These are phyloP conservation scores for Rhabditoides inermis DNA, from an alignment of 2,888 invertebrate genomes.

Conservation along the genomic window DNA sequence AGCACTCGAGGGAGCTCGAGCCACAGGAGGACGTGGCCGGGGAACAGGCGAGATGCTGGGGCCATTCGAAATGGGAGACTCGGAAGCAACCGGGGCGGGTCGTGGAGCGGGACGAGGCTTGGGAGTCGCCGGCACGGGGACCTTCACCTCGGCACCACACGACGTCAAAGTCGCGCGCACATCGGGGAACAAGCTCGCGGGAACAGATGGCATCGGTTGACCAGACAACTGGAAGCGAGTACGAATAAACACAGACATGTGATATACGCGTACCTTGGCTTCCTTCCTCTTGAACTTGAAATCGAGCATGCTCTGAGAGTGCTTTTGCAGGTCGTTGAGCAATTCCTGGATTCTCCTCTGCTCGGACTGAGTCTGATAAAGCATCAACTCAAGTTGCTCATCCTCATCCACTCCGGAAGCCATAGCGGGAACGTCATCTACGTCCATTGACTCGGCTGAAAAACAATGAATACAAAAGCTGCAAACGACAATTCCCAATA, in stretches of 20 bases:
- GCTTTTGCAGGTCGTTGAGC: constrained; percentile 19
- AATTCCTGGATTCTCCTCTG: constrained; percentile 20
- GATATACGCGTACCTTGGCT: constrained; percentile 30
- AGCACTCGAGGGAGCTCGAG: neutral
- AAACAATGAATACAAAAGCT: too few species aligned
- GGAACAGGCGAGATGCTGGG: constrained; percentile 1
- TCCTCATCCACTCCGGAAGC: constrained; percentile 15
- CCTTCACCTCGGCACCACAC: constrained; percentile 8
- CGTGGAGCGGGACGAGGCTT: too few species aligned
- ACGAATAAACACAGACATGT: too few species aligned
- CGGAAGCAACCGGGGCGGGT: constrained; percentile 2
- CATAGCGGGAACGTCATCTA: neutral
- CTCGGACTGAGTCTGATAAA: constrained; percentile 25
- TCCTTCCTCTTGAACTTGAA: constrained; percentile 31
- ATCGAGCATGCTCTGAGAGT: constrained; percentile 18
- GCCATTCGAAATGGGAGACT: constrained; percentile 11
- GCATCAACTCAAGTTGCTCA: constrained; percentile 15
- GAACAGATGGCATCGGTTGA: constrained; percentile 11
- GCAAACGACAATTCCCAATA: too few species aligned
- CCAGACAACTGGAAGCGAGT: too few species aligned
- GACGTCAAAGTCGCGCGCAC: constrained; percentile 15
- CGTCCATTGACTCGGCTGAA: too few species aligned
- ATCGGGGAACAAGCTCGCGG: constrained; percentile 12
- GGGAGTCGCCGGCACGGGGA: too few species aligned
- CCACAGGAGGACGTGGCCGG: constrained; percentile 4